Evolutionary conservation across 1,140 invertebrate species (phyloP), one percentile per base, ranked within the genome.

Genomic region (Pinna nobilis): DNA sequence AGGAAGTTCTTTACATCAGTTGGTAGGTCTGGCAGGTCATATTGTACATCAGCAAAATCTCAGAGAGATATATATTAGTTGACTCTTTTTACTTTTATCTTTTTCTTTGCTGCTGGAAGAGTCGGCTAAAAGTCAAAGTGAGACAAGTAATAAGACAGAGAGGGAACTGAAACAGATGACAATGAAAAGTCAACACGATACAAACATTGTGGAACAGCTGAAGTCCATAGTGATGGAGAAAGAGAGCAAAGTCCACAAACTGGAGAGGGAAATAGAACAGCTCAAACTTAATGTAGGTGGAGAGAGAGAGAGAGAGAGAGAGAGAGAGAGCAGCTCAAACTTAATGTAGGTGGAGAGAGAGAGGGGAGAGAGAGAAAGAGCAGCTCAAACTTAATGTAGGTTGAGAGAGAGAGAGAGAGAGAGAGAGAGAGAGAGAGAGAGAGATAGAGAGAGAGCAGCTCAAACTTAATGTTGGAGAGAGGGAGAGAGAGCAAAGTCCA

Each of bases 121-220:
- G 13, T 76, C 69, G 3, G 77, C 59, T 60, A 64, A 70, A 15
- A 70, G 72, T 20, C 81, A 84, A 63, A 67, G 76, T 49, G 39
- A 79, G 47, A 78, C 66, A 2, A 60, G 69, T 18, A 53, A 78
- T 6, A 57, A 78, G 23, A 41, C 76, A 25, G 64, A 84, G 60
- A 64, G 79, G 35, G 75, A 79, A 37, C 30, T 84, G 13, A 77
- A 77, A 57, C 76, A 85, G 30, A 61, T 84, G 70, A 61, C 77
- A 9, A 67, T 77, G 55, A 83, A 85, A 67, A 76, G 70, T 28
- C 84, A 86, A 72, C 83, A 86, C 64, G 87, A 88, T 50, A 82
- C 51, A 37, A 87, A 87, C 68, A 70, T 82, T 20, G 79, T 86
- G n/a, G 80, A 85, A 33, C 87, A 87, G 75, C 79, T 88, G 4